A percentile compares a stretch with the other conserved stretches of the same genome.
These are phyloP conservation scores for Drosophila phalerata DNA, from an alignment of 2,888 invertebrate genomes.

Conservation along the genomic window DNA sequence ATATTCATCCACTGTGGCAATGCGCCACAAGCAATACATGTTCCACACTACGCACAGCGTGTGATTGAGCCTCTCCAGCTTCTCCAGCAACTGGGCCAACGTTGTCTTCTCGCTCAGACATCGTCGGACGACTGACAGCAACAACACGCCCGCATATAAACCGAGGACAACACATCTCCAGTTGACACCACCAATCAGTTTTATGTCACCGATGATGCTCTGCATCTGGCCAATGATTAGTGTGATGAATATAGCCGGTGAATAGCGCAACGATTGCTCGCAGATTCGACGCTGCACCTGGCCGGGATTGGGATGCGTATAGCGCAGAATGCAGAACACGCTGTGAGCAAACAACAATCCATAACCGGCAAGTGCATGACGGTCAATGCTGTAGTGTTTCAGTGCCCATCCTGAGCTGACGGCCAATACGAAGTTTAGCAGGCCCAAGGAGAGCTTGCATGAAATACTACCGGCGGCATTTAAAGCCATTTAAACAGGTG, in stretches of 20 bases:
- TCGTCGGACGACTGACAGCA: constrained; percentile 22
- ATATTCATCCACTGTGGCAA: constrained; percentile 61
- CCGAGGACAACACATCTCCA: constrained; percentile 53
- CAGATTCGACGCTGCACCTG: constrained; percentile 62
- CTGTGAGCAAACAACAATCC: constrained; percentile 68
- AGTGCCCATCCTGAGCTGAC: constrained; percentile 70
- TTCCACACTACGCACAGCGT: constrained; percentile 71
- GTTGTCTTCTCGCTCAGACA: constrained; percentile 39
- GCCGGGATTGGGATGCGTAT: constrained; percentile 75
- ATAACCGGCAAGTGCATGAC: constrained; percentile 59
- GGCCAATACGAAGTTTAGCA: constrained; percentile 67
- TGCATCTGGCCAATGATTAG: constrained; percentile 66
- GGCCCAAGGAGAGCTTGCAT: constrained; percentile 66
- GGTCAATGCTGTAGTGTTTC: constrained; percentile 59
- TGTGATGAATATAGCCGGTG: constrained; percentile 68
- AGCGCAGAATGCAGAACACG: constrained; percentile 64
- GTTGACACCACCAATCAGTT: constrained; percentile 24
- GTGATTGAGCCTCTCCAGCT: constrained; percentile 37
- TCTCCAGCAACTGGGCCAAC: constrained; percentile 2
- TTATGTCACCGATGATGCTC: constrained; percentile 15
- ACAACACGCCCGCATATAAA: constrained; percentile 45
- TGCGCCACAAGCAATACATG: constrained; percentile 55
- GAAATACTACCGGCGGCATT: constrained; percentile 29
- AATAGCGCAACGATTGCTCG: constrained; percentile 62
- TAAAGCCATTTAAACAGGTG: constrained; percentile 39